A percentile compares a stretch with the other conserved stretches of the same genome.
Conservation (phyloP, 2,113 vertebrate genomes). For the Nothoprocta pentlandii region DNA sequence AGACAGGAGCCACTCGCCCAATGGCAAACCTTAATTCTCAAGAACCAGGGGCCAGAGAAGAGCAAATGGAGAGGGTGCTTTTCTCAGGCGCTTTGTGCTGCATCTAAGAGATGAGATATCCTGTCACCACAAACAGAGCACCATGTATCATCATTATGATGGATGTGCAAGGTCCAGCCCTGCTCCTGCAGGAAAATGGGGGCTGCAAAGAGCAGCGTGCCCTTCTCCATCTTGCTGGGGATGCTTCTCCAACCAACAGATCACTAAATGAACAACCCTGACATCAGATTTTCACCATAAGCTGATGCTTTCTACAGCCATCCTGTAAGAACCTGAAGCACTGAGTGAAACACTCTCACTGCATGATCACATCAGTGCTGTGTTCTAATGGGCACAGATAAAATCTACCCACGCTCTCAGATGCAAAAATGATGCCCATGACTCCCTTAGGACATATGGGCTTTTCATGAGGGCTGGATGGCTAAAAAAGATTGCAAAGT, state of each 20-base stretch:
- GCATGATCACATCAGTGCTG: accelerated
- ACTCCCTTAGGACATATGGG: neutral
- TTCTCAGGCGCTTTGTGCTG: neutral
- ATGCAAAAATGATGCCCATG: neutral
- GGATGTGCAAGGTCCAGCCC: neutral
- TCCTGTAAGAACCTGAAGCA: neutral
- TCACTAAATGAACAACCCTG: accelerated
- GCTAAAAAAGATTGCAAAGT: neutral
- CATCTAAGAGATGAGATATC: neutral
- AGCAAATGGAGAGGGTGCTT: neutral
- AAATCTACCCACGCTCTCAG: neutral
- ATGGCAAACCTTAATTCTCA: neutral
- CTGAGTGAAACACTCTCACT: neutral
- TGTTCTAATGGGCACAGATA: neutral
- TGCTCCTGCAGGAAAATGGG: neutral
- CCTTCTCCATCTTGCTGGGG: accelerated
- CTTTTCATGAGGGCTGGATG: neutral
- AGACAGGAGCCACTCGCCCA: neutral
- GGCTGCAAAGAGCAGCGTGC: neutral
- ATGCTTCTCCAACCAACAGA: accelerated
- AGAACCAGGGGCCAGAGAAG: neutral
- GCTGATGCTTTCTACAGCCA: neutral
- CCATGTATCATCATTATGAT: accelerated
- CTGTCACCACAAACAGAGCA: neutral
- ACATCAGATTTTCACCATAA: neutral